Evolutionary conservation across 2,113 vertebrate genomes (phyloP), one percentile per base, ranked within the genome.

Genomic region (Helogale parvula): DNA sequence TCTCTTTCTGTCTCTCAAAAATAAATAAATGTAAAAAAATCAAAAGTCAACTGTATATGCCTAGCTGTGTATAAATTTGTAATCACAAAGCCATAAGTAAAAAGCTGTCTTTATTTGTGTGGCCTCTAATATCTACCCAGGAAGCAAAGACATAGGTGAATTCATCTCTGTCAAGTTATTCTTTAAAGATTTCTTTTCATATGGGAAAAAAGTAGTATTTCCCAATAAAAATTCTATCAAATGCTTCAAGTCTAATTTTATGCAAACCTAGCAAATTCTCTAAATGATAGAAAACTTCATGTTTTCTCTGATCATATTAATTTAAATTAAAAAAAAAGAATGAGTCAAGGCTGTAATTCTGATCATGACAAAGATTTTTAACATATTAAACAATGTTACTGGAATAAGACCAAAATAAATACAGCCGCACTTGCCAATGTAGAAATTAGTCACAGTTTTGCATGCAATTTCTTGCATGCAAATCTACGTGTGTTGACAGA

Each of bases 231-330:
- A 47, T 38, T 52, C 19, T 79, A 45, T 57, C 27, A 65, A 97
- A 71, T n/a, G 10, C 13, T 90, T 93, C 25, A 93, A 88, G 29
- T 66, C 7, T 81, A 74, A 88, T 88, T 31, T 50, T 90, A 9
- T 88, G 35, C 6, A 83, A 94, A 96, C 91, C 8, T 27, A 89
- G 50, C 4, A 93, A 93, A 86, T 79, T 60, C 41, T 90, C 19
- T 90, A 72, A 83, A 12, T 74, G 9, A 8, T 76, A 14, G 6
- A 88, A 41, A 47, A 57, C 19, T 38, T 74, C 13, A 25, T 93
- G 68, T 83, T 89, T 81, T 76, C 76, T 88, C 23, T 72, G 25
- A 66, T 45, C 33, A 31, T 13, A 92, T 74, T 96, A 80, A 95
- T 83, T 83, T 1, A n/a, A 77, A 23, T 66, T 35, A 5, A 14